These are phyloP conservation scores for Philonicus albiceps DNA, from an alignment of 2,888 invertebrate species.

Conservation along the genomic window DNA sequence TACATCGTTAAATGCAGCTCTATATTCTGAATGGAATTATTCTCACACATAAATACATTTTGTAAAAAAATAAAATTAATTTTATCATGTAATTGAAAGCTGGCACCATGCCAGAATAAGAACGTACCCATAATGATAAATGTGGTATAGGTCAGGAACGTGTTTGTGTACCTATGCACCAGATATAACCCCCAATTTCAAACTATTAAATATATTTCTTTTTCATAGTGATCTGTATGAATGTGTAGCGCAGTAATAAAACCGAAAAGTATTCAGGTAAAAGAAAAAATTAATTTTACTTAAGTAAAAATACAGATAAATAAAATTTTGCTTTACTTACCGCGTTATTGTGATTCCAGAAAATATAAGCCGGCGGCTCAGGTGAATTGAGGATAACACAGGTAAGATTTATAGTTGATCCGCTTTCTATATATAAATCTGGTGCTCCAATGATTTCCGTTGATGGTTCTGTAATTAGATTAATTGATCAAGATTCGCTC, in stretches of 20 bases:
- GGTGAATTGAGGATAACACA: slow-evolving; percentile 91
- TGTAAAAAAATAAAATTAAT: neutral
- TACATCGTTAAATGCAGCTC: slow-evolving; percentile 2
- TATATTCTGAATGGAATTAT: neutral
- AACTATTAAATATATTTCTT: neutral
- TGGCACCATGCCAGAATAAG: slow-evolving; percentile 1
- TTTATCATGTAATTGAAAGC: neutral
- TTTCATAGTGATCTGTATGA: neutral
- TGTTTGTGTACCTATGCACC: neutral
- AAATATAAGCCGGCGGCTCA: slow-evolving; percentile 91
- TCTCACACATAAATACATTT: neutral
- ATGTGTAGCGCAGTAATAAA: neutral
- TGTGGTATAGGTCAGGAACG: neutral
- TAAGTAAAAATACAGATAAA: neutral
- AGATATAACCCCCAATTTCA: neutral
- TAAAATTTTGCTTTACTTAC: slow-evolving; percentile 68
- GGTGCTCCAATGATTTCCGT: slow-evolving; percentile 92
- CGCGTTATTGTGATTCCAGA: slow-evolving; percentile 93
- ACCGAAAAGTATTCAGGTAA: neutral
- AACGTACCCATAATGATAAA: neutral
- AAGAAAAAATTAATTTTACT: neutral
- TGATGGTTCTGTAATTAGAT: slow-evolving; percentile 78
- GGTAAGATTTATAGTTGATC: slow-evolving; percentile 92
- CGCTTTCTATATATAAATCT: slow-evolving; percentile 90
- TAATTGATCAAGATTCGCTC: neutral